Percentiles rank a stretch among this genome's conserved stretches.
phyloP scores from a whole-genome alignment of 2,888 invertebrate species.

The Allygus modestus region DNA sequence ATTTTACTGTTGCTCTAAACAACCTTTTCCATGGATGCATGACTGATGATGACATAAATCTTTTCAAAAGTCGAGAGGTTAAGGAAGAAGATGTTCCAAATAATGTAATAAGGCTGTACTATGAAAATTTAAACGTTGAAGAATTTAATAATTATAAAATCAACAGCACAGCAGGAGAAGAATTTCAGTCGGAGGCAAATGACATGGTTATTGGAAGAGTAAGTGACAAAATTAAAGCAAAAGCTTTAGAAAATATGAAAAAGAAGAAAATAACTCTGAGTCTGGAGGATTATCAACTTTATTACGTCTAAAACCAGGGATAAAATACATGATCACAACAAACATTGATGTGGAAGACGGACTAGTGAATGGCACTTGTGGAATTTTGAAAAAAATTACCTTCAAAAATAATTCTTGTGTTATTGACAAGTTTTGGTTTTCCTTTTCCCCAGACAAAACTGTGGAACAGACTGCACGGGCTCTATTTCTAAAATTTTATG shows the following conservation, averaged over 20 bases:
- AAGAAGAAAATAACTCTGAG: constrained; percentile 66
- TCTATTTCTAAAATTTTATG: constrained; percentile 15
- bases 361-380: constrained; percentile 70
- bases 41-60: constrained; percentile 59
- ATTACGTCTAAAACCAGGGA: constrained; percentile 68
- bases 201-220: constrained; percentile 65
- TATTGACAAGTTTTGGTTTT: constrained; percentile 40
- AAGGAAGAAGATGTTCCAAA: constrained; percentile 65
- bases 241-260: constrained; percentile 64
- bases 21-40: constrained; percentile 68
- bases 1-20: constrained; percentile 70
- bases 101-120: constrained; percentile 50
- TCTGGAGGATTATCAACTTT: constrained; percentile 68
- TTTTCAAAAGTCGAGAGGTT: neutral
- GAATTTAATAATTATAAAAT: constrained; percentile 38
- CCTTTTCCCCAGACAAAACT: neutral
- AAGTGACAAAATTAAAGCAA: constrained; percentile 56
- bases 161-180: neutral
- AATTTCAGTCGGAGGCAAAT: constrained; percentile 53
- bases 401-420: neutral
- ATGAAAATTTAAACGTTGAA: constrained; percentile 33
- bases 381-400: constrained; percentile 51
- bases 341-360: constrained; percentile 69
- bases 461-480: neutral
- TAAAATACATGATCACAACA: constrained; percentile 69